Evolutionary conservation across 1,140 invertebrate genomes (phyloP).

Genomic region (Solenopsis fugax): DNA sequence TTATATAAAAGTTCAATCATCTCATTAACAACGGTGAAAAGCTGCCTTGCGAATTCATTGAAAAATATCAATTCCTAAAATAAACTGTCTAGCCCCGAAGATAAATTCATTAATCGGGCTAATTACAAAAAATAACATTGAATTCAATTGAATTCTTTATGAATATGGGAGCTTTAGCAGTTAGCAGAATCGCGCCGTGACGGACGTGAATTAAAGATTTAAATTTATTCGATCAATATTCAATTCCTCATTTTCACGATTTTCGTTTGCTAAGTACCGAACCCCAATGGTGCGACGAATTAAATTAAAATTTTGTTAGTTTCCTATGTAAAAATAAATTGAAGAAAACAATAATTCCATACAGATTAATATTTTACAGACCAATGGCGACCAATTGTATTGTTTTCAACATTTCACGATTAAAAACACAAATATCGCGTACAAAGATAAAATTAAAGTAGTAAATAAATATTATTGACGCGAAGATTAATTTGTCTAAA

Average conservation of each 20-base stretch:
- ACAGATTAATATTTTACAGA: neutral
- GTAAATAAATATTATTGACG: neutral
- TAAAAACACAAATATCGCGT: neutral
- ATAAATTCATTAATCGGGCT: constrained; percentile 43
- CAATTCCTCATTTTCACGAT: constrained; percentile 53
- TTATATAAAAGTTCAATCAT: neutral
- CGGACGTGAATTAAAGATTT: constrained; percentile 63
- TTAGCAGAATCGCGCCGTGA: neutral
- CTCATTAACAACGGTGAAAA: neutral
- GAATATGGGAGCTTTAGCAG: constrained; percentile 13
- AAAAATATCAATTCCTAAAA: constrained; percentile 23
- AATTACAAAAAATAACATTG: constrained; percentile 58
- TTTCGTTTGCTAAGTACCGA: constrained; percentile 30
- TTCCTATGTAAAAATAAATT: neutral
- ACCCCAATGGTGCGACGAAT: constrained; percentile 7
- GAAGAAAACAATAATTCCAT: constrained; percentile 8
- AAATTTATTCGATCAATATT: constrained; percentile 74
- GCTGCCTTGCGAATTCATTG: neutral
- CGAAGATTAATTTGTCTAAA: neutral
- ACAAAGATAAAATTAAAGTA: neutral
- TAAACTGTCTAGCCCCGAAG: neutral
- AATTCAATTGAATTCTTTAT: constrained; percentile 39
- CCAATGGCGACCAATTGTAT: neutral
- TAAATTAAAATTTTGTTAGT: constrained; percentile 22
- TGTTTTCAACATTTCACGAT: neutral